Percentiles rank a stretch among this genome's conserved stretches.
These are phyloP conservation scores for Charina bottae DNA, from an alignment of 2,113 vertebrate species.

Conservation along the genomic window DNA sequence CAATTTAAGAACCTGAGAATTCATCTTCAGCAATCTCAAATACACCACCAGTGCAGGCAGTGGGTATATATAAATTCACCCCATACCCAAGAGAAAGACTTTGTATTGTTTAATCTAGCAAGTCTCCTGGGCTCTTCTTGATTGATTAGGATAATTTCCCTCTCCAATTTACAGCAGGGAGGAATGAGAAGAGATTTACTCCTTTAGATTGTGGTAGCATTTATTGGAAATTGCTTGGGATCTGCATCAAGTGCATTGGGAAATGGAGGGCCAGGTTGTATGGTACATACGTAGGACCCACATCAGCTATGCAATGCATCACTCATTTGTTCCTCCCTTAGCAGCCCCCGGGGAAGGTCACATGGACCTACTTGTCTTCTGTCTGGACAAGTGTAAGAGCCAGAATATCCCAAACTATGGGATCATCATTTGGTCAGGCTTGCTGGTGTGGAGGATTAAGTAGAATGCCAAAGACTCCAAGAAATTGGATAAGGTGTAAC, in stretches of 20 bases:
- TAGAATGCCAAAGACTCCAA: neutral
- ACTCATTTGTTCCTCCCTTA: neutral
- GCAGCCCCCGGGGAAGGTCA: neutral
- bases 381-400: neutral
- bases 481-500: neutral
- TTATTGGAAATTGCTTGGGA: neutral
- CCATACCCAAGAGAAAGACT: neutral
- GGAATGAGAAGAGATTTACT: neutral
- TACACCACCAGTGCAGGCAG: neutral
- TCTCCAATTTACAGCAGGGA: neutral
- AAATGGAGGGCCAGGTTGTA: neutral
- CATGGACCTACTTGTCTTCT: neutral
- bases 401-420: neutral
- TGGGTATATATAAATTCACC: neutral
- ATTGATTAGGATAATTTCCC: neutral
- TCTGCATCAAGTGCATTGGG: neutral
- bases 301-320: neutral
- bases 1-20: neutral
- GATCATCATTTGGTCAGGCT: neutral
- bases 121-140: neutral
- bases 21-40: neutral
- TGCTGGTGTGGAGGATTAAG: neutral
- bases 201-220: neutral
- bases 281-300: neutral
- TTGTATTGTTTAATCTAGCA: neutral